These are phyloP conservation scores for Xestia ashworthii DNA, from an alignment of 2,888 invertebrate genomes.

Conservation along the genomic window DNA sequence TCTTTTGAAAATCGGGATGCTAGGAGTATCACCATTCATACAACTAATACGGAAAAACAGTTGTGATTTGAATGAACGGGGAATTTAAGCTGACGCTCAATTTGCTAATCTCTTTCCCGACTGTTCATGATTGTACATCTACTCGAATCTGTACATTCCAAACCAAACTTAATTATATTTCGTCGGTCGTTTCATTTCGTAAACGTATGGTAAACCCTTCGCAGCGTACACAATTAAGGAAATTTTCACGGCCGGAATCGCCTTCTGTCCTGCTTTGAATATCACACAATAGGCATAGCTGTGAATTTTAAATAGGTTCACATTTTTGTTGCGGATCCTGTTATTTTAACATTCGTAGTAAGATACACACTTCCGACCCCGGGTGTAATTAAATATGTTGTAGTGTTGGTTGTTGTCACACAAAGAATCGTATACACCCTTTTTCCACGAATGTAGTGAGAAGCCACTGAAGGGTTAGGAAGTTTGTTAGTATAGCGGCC, in stretches of 20 bases:
- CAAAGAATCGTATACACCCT: not conserved
- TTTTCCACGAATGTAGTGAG: not conserved
- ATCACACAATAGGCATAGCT: constrained; percentile 51
- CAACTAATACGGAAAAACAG: not conserved
- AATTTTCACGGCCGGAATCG: constrained; percentile 50
- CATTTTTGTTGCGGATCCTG: constrained; percentile 39
- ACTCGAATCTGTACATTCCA: not conserved
- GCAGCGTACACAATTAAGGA: constrained; percentile 53
- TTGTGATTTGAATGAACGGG: not conserved
- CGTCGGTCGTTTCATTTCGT: constrained; percentile 40
- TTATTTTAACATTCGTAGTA: constrained; percentile 44
- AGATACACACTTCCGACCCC: constrained; percentile 49
- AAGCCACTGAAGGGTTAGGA: not conserved
- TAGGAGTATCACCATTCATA: not conserved
- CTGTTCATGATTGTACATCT: not conserved
- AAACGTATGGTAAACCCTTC: constrained; percentile 45
- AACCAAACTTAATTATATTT: constrained; percentile 21
- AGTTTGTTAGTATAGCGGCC: not conserved
- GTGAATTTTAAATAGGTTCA: constrained; percentile 57
- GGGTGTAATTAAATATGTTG: constrained; percentile 36
- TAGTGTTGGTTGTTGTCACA: constrained; percentile 15
- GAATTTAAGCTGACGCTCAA: not conserved
- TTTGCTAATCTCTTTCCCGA: not conserved
- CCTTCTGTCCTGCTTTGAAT: constrained; percentile 53
- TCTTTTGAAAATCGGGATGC: not conserved